phyloP scores from a whole-genome alignment of 2,888 invertebrate genomes.

The Ormyrus rosae region DNA sequence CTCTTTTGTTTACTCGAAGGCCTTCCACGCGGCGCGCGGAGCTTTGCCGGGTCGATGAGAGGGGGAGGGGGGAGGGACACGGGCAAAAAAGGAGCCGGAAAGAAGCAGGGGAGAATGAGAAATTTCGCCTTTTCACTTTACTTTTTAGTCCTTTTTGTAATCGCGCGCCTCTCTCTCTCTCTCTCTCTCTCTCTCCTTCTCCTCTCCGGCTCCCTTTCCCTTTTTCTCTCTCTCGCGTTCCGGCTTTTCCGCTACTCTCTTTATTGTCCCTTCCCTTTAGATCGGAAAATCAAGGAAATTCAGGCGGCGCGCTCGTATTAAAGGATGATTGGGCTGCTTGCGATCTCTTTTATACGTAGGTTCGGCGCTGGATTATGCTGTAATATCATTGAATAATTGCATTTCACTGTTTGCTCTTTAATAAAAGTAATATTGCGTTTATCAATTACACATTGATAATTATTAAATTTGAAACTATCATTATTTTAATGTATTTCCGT shows the following conservation, averaged over 20 bases:
- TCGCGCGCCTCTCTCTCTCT: conserved; percentile 2
- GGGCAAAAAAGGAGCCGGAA: not conserved
- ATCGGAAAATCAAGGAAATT: conserved; percentile 3
- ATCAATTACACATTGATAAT: no score
- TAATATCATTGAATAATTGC: no score
- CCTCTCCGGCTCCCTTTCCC: no score
- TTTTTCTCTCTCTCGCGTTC: not conserved
- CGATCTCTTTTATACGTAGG: not conserved
- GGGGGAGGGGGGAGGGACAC: not conserved
- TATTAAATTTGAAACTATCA: no score
- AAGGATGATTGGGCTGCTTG: not conserved
- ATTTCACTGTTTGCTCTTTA: no score
- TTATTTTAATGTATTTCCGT: no score
- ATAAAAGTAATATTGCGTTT: no score
- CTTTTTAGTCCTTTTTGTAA: conserved; percentile 19
- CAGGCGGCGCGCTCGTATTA: not conserved
- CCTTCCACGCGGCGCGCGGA: conserved; percentile 53
- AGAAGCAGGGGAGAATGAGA: conserved; percentile 34
- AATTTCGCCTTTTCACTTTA: conserved; percentile 31
- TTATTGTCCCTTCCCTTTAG: conserved; percentile 8
- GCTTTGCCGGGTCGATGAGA: conserved; percentile 23
- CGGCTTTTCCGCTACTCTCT: not conserved
- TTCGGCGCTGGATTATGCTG: not conserved
- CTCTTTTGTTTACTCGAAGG: conserved; percentile 70
- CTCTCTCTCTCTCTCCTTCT: not conserved